phyloP scores from a whole-genome alignment of 1,140 invertebrate species.

The Tribolium castaneum region DNA sequence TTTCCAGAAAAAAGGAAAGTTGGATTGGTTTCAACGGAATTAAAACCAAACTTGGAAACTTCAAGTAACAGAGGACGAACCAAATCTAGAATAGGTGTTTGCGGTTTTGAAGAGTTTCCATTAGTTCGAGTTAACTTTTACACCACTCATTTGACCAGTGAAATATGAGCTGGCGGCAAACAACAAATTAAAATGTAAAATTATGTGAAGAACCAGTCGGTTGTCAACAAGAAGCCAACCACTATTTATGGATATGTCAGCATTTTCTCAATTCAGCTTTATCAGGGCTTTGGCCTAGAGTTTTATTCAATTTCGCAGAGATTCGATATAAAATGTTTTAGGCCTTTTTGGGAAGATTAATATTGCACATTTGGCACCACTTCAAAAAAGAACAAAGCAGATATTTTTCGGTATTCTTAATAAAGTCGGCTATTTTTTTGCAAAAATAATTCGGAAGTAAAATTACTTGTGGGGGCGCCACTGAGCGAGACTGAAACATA shows the following conservation, averaged over 20 bases:
- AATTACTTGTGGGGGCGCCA: too few relatives aligned
- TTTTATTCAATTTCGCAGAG: background rate
- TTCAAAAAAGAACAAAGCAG: background rate
- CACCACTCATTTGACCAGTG: background rate
- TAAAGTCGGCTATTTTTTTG: background rate
- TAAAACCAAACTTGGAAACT: constrained; percentile 9
- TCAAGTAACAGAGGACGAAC: background rate
- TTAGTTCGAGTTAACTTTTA: background rate
- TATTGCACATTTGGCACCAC: background rate
- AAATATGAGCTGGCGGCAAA: constrained; percentile 2
- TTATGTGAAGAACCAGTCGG: constrained; percentile 12
- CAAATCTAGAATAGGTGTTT: background rate
- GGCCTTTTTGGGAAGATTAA: background rate
- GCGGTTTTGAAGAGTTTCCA: background rate
- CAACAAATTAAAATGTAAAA: constrained; percentile 26
- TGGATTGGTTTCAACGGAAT: constrained; percentile 27
- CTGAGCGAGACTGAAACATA: too few relatives aligned
- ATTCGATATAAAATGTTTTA: constrained; percentile 3
- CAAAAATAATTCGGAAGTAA: too few relatives aligned
- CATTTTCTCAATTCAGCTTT: background rate
- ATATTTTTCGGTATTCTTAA: background rate
- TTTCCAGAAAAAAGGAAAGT: constrained; percentile 22
- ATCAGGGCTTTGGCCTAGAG: background rate
- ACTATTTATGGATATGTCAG: background rate
- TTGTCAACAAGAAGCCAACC: background rate